Conservation (phyloP, 2,797 vertebrate species). For the Triplophysa bombifrons region DNA sequence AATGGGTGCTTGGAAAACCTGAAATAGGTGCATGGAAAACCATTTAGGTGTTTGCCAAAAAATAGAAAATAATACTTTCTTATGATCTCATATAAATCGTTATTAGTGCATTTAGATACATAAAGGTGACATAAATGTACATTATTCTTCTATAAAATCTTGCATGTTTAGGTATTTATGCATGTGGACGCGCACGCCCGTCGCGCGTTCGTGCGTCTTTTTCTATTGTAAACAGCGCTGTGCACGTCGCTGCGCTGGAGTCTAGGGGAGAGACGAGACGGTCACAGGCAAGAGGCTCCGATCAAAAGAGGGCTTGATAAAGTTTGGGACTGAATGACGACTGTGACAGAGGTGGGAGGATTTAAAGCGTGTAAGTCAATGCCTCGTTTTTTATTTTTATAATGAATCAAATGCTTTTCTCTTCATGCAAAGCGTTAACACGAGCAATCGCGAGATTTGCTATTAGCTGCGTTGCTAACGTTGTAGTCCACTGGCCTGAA, state of each 20-base stretch:
- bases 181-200: conserved; percentile 58
- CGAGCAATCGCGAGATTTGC: conserved; percentile 49
- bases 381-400: rapidly evolving
- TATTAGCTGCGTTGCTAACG: conserved; percentile 52
- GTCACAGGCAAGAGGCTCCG: conserved; percentile 54
- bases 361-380: conserved; percentile 63
- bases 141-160: too few relatives aligned
- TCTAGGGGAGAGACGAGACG: conserved; percentile 70
- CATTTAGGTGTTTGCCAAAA: too few relatives aligned
- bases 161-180: conserved; percentile 12
- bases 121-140: too few relatives aligned
- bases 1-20: too few relatives aligned
- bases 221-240: conserved; percentile 70
- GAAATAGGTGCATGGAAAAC: too few relatives aligned
- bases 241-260: conserved; percentile 63
- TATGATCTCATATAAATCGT: too few relatives aligned
- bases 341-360: conserved; percentile 59
- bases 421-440: conserved; percentile 39
- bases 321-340: conserved; percentile 54
- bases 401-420: neutral
- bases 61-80: too few relatives aligned
- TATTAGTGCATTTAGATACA: neutral
- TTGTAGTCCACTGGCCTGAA: conserved; percentile 28
- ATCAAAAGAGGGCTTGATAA: conserved; percentile 53
- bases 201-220: conserved; percentile 55